A percentile compares a stretch with the other conserved stretches of the same genome.
phyloP scores from a whole-genome alignment of 2,113 vertebrate species.

The Corythornis madagascariensis region DNA sequence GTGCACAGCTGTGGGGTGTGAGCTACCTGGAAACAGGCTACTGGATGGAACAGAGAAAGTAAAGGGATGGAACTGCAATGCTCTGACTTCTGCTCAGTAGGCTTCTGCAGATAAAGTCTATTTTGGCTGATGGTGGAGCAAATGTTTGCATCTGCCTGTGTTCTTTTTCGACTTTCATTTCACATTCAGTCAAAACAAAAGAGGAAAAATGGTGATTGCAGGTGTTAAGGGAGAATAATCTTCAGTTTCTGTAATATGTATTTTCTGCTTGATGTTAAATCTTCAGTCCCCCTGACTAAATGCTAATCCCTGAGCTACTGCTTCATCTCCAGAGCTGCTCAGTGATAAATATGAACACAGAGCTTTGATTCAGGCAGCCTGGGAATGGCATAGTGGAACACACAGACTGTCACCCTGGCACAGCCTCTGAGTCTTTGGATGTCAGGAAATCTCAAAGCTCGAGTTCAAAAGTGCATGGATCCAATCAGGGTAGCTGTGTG shows the following conservation, averaged over 20 bases:
- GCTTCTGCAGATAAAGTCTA: not conserved
- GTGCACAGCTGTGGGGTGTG: not conserved
- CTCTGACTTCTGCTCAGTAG: not conserved
- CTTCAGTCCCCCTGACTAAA: not conserved
- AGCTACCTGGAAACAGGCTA: not conserved
- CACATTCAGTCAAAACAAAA: not conserved
- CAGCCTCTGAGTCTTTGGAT: not conserved
- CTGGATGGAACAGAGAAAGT: not conserved
- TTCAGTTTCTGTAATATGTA: not conserved
- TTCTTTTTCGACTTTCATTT: not conserved
- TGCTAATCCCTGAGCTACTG: not conserved
- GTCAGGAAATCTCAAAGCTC: not conserved
- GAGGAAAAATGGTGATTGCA: not conserved
- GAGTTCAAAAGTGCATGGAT: not conserved
- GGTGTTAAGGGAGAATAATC: not conserved
- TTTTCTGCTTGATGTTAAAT: not conserved
- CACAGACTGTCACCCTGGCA: rapidly evolving
- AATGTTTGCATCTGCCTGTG: not conserved
- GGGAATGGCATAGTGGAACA: not conserved
- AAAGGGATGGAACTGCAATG: not conserved
- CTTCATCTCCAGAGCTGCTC: not conserved
- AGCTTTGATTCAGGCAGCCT: not conserved
- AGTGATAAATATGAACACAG: not conserved
- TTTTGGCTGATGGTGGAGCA: not conserved
- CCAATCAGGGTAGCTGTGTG: not conserved